phyloP scores from a whole-genome alignment of 37 sponge, comb jelly and placozoan genomes.

The Ephydatia muelleri region DNA sequence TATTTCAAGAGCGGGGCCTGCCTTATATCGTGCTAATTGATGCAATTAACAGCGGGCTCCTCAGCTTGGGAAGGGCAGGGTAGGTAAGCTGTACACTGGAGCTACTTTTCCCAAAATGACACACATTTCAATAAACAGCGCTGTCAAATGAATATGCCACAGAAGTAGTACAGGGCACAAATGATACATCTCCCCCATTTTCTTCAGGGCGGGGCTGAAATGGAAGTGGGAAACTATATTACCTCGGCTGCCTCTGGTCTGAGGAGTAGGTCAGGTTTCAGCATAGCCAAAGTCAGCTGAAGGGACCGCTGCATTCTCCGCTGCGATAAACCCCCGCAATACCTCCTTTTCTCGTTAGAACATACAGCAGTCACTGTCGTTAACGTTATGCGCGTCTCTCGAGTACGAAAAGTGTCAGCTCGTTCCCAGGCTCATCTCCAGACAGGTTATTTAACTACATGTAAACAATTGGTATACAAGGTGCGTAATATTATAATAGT shows the following conservation, averaged over 20 bases:
- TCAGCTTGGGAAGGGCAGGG: no score
- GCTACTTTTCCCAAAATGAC: no score
- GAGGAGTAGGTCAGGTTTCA: conserved; percentile 73
- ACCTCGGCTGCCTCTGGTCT: conserved; percentile 53
- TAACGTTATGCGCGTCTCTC: no score
- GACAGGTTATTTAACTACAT: no score
- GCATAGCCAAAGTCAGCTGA: conserved; percentile 70
- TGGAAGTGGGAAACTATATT: not conserved
- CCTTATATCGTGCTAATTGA: no score
- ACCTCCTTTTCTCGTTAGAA: not conserved
- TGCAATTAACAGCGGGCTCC: no score
- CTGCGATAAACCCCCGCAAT: not conserved
- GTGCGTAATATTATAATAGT: not conserved
- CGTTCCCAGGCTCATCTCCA: no score
- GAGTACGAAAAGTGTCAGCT: no score
- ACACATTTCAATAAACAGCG: not conserved
- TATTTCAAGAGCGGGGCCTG: no score
- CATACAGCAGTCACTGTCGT: not conserved
- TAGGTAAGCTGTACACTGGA: no score
- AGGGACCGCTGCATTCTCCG: conserved; percentile 2
- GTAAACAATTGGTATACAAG: not conserved
- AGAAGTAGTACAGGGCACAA: not conserved
- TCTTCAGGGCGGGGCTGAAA: not conserved
- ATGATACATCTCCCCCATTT: not conserved
- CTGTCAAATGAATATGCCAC: not conserved